Evolutionary conservation across 2,797 vertebrate genomes (phyloP).

Genomic region (Ctenopoma kingsleyae): DNA sequence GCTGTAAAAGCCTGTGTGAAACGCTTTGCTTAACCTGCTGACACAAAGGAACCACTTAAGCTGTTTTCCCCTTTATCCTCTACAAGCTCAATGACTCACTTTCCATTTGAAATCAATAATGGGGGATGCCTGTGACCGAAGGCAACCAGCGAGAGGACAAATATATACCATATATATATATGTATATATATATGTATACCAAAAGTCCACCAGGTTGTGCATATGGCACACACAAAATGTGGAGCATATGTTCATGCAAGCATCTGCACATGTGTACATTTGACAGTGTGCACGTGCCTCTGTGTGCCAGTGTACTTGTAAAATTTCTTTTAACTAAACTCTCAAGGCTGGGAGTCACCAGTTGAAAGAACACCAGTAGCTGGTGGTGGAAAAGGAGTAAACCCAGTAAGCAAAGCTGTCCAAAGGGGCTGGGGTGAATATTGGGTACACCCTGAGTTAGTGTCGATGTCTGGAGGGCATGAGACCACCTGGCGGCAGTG

Average conservation of each 20-base stretch:
- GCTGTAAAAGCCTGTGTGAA: conserved; percentile 78
- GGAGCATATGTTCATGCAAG: conserved; percentile 2
- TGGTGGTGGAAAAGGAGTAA: conserved; percentile 34
- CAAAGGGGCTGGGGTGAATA: conserved; percentile 3
- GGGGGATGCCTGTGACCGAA: conserved; percentile 58
- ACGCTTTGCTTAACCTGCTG: conserved; percentile 81
- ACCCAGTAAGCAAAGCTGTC: conserved; percentile 27
- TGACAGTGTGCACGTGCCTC: not conserved
- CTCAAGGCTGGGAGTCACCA: conserved; percentile 37
- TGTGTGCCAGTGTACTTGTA: not conserved
- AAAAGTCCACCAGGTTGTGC: conserved; percentile 28
- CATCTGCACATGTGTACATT: not conserved
- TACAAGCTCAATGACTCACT: conserved; percentile 73
- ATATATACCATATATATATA: too few species aligned
- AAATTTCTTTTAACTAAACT: conserved; percentile 27
- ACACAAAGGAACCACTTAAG: conserved; percentile 83
- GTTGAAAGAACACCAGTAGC: conserved; percentile 47
- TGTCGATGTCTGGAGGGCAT: conserved; percentile 86
- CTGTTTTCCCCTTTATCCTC: conserved; percentile 74
- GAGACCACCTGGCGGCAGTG: conserved; percentile 93
- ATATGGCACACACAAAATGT: conserved; percentile 10
- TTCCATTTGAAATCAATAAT: conserved; percentile 82
- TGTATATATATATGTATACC: too few species aligned
- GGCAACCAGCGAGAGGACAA: conserved; percentile 57
- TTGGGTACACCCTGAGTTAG: conserved; percentile 58